phyloP scores from a whole-genome alignment of 2,113 vertebrate species.

The Leptobrachium leishanense region DNA sequence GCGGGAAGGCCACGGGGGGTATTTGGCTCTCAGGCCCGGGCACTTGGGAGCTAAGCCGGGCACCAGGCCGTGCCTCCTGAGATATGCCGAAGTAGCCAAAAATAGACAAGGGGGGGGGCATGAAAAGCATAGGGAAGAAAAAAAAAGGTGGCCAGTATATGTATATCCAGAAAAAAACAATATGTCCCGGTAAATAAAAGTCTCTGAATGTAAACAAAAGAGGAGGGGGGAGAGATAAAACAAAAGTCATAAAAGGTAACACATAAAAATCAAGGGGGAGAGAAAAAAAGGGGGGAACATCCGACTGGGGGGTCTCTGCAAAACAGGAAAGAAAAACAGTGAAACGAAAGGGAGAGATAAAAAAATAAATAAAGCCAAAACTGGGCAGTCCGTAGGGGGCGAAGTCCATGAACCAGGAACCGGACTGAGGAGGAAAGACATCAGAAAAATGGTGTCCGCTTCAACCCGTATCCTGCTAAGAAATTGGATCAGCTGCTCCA shows the following conservation, averaged over 20 bases:
- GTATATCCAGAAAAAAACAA: too few species aligned
- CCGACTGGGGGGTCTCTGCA: neutral
- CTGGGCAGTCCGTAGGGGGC: too few species aligned
- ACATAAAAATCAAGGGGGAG: too few species aligned
- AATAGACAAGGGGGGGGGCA: neutral
- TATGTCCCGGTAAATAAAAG: neutral
- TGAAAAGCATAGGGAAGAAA: too few species aligned
- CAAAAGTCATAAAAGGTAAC: neutral
- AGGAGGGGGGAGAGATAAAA: neutral
- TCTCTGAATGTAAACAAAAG: neutral
- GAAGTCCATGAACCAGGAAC: neutral
- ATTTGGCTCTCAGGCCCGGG: too few species aligned
- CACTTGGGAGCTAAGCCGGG: too few species aligned
- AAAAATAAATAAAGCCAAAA: neutral
- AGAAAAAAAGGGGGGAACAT: neutral
- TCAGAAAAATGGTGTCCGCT: too few species aligned
- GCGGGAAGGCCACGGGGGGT: too few species aligned
- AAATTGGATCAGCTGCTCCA: too few species aligned
- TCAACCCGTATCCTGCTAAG: too few species aligned
- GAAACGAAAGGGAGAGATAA: neutral
- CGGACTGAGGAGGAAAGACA: neutral
- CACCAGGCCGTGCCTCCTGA: too few species aligned
- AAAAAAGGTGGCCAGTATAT: neutral
- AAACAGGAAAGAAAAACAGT: neutral
- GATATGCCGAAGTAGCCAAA: too few species aligned